Evolutionary conservation across 2,888 invertebrate genomes (phyloP), one percentile per base, ranked within the genome.

Genomic region (Ichneumon xanthorius): DNA sequence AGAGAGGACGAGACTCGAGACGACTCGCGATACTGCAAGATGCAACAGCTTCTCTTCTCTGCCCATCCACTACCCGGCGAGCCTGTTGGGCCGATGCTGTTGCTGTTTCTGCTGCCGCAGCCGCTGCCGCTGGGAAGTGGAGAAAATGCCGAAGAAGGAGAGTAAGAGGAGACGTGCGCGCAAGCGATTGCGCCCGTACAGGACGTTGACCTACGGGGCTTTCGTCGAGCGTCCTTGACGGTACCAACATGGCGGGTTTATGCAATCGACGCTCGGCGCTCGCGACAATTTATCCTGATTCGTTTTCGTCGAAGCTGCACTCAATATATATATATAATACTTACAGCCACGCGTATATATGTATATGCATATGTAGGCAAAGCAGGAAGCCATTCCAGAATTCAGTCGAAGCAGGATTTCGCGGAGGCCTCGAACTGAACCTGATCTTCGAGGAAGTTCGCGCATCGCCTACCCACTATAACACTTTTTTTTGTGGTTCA

Each of bases 151-250:
- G 86, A 87, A 87, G 87, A 86, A 85, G 86, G 84, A 84, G 84
- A 85, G 84, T 79, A 85, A 84, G 85, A 82, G 72, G 80, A 86
- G 87, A 85, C 70, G 73, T 61, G 80, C 58, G 80, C 75, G 67
- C 55, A 71, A 70, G 82, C 76, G 82, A 83, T 82, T 80, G 84
- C 81, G 70, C 81, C 63, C 72, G 73, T 55, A 86, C 88, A 89
- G 92, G 91, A 89, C 92, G 88, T 92, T 92, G 92, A 92, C 92
- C 92, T 90, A 83, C 61, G 90, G 88, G 90, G 90, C 80, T 78
- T 92, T 92, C 91, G 91, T 91, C 87, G 88, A 61, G 90, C 92
- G 92, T 92, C 92, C 92, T 92, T 92, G 92, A 92, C 90, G 76
- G 80, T 80, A 82, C 82, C 76, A 92, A 91, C 90, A 92, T 91